Percentiles rank a stretch among this genome's conserved stretches.
Evolutionary conservation across 2,797 vertebrate genomes (phyloP).

Genomic region (Hyperoplus immaculatus): DNA sequence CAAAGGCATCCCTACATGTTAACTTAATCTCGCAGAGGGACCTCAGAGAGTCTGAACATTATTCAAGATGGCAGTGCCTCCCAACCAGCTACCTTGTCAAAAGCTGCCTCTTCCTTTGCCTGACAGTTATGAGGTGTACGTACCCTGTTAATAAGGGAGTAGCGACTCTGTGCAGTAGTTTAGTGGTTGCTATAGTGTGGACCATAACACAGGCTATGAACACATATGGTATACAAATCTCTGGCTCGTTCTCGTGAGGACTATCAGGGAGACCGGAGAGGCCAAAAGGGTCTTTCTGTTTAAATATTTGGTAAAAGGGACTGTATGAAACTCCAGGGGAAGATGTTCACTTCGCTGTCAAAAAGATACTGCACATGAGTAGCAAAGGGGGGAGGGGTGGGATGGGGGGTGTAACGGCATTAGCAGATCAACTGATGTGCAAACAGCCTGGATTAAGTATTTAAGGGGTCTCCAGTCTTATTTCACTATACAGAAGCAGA

Average conservation of each 20-base stretch:
- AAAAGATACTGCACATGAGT: slow-evolving; percentile 29
- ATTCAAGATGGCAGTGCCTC: slow-evolving; percentile 73
- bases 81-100: slow-evolving; percentile 55
- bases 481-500: slow-evolving; percentile 50
- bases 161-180: slow-evolving; percentile 35
- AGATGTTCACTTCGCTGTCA: slow-evolving; percentile 56
- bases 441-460: slow-evolving; percentile 62
- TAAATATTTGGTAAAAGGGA: slow-evolving; percentile 42
- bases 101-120: slow-evolving; percentile 51
- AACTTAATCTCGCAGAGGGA: slow-evolving; percentile 56
- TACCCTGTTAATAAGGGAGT: slow-evolving; percentile 58
- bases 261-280: slow-evolving; percentile 22
- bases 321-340: slow-evolving; percentile 39
- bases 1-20: slow-evolving; percentile 54
- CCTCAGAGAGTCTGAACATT: slow-evolving; percentile 65
- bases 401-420: no score
- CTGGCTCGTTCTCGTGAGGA: slow-evolving; percentile 37
- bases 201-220: slow-evolving; percentile 30
- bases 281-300: slow-evolving; percentile 38
- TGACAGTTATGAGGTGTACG: slow-evolving; percentile 67
- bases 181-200: slow-evolving; percentile 25
- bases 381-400: slow-evolving; percentile 29
- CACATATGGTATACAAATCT: slow-evolving; percentile 48
- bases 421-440: slow-evolving; percentile 60
- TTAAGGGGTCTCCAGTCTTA: slow-evolving; percentile 55